Evolutionary conservation across 2,888 invertebrate species (phyloP), one percentile per base, ranked within the genome.

Genomic region (Philereme vetulata): DNA sequence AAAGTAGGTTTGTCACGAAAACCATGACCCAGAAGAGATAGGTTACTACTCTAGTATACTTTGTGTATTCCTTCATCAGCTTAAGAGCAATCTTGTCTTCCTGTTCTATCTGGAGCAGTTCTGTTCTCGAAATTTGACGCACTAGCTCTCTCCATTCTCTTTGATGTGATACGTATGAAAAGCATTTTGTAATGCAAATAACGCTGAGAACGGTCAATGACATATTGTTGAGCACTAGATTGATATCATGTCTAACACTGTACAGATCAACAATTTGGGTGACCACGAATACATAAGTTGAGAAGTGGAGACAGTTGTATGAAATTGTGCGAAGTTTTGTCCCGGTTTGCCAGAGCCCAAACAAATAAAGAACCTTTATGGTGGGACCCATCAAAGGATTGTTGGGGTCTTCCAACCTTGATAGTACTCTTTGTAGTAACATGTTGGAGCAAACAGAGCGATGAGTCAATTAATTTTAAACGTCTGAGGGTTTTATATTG

Each of bases 371-470:
- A 8, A 74, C 80, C 67, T 75, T 82, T 52, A 88, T 71, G 52
- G 79, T 83, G 6, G 88, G 87, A 1, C 86, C 88, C 56, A 88
- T 65, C 62, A 86, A 75, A 56, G 87, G 88, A 66, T 84, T 65
- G 36, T 77, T 66, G 32, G 79, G 72, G 60, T 86, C 76, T 59
- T 87, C 86, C 7, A 85, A 68, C 4, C 62, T 56, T 11, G 59
- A 65, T 62, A 77, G 66, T 45, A 82, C 40, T 66, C 72, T 78
- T 60, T 75, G 43, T 34, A 70, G 57, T 66, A 70, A 52, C 82
- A 82, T 82, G 48, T 51, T 67, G 54, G 34, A n/a, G 43, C 11
- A 52, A 43, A 4, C 48, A 53, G 49, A 7, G 1, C 38, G 4
- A 21, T 21, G 21, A 21, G 21, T 21, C 21, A 21, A 21, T 4